Conservation (phyloP, 2,888 invertebrate species). For the Poecilobothrus nobilitatus region DNA sequence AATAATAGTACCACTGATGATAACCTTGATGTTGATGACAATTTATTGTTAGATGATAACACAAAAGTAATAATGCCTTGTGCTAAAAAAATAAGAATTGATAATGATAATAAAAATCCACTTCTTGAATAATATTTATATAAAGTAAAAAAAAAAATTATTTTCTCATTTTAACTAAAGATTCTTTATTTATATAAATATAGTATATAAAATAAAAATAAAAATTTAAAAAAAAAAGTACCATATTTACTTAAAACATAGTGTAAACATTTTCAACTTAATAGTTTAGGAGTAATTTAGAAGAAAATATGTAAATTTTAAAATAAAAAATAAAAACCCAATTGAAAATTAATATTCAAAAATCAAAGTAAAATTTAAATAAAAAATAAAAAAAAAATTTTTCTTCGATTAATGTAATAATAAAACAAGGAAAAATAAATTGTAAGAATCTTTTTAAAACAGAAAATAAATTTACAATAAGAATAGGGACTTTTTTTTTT, state of each 20-base stretch:
- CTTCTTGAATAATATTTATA: slow-evolving; percentile 6
- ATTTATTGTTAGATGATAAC: neutral
- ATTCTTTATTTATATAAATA: too few relatives aligned
- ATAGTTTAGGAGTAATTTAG: neutral
- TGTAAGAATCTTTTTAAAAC: too few relatives aligned
- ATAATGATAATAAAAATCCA: slow-evolving; percentile 16
- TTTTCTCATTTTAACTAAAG: neutral
- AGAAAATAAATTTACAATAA: too few relatives aligned
- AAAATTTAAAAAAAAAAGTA: neutral
- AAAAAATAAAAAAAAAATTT: too few relatives aligned
- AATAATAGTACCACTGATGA: neutral
- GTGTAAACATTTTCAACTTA: neutral
- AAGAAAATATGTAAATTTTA: too few relatives aligned
- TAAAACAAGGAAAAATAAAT: too few relatives aligned
- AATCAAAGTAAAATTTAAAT: too few relatives aligned
- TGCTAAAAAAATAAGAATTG: slow-evolving; percentile 36
- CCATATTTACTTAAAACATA: too few relatives aligned
- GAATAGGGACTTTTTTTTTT: too few relatives aligned
- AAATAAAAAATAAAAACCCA: too few relatives aligned
- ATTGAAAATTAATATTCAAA: too few relatives aligned
- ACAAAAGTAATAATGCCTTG: slow-evolving; percentile 25
- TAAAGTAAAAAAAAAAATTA: neutral
- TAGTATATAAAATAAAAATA: neutral
- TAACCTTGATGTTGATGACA: neutral
- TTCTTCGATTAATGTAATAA: too few relatives aligned